Evolutionary conservation across 2,888 invertebrate genomes (phyloP), one percentile per base, ranked within the genome.

Genomic region (Agrotis exclamationis): DNA sequence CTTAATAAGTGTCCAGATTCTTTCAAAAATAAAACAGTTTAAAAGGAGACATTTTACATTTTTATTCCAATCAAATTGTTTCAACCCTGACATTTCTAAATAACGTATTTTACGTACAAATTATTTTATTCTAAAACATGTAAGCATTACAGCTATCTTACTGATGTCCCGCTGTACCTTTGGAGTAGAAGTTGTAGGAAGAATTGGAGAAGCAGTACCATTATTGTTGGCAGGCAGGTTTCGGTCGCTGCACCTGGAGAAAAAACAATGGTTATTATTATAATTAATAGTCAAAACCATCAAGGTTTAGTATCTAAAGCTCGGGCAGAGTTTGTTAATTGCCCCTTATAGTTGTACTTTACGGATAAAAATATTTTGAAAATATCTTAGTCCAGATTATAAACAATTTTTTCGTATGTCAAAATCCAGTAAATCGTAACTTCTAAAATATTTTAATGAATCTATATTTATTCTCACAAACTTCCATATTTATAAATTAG

Each of bases 181-280:
- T 92, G 91, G 85, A 95, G 82, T 63, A 94, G 79, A 71, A 94
- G 90, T 83, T 95, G 92, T 80, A 96, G 80, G 58, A 92, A 89
- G 60, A 94, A 80, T 85, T 95, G 95, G 45, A 95, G 82, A 39
- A 94, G 63, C 72, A 95, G 79, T 20, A 95, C 92, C 86, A 95
- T 82, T 79, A 95, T 90, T 28, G 95, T 93, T 9, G 96, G 94
- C 59, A 95, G 80, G 72, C 94, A 93, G 0, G 90, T 91, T 82
- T 94, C 94, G 1, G 92, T 89, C 0, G 95, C 94, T 20, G 91
- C 94, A 74, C 93, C 94, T 94, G 91, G 16, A 70, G 78, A 77
- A 72, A 70, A 74, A 45, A 24, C 22, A 1, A 39, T 39, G 9
- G 39, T 39, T 39, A 39, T 11, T 39, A 39, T 9, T 39, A 1